Evolutionary conservation across 2,888 invertebrate species (phyloP).

Genomic region (Ornithoptera alexandrae): DNA sequence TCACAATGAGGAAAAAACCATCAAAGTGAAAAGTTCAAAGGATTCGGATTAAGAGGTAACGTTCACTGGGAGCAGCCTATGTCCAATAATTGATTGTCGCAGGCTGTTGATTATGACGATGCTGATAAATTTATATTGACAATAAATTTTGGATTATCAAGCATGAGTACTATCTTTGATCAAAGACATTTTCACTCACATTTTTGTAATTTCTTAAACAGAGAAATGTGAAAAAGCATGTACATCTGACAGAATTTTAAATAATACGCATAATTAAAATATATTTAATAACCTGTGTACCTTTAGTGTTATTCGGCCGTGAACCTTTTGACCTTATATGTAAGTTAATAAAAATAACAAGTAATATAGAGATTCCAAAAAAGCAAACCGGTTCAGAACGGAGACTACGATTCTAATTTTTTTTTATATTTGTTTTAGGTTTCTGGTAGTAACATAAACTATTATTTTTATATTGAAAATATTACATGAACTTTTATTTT

Average conservation of each 20-base stretch:
- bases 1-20: too few species aligned
- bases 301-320: background rate
- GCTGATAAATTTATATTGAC: too few species aligned
- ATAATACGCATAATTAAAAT: background rate
- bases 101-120: too few species aligned
- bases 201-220: too few species aligned
- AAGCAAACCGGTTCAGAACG: background rate
- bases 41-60: too few species aligned
- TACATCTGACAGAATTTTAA: background rate
- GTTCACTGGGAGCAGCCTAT: too few species aligned
- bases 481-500: background rate
- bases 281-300: background rate
- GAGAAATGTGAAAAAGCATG: too few species aligned
- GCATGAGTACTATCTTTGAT: too few species aligned
- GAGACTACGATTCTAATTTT: background rate
- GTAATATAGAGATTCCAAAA: background rate
- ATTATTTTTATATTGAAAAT: background rate
- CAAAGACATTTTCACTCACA: too few species aligned
- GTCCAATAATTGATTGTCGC: too few species aligned
- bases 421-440: background rate
- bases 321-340: conserved; percentile 7
- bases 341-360: conserved; percentile 12
- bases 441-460: background rate
- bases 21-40: too few species aligned
- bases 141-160: too few species aligned